These are phyloP conservation scores for Tokudaia tokunoshimensis DNA, from an alignment of 2,797 vertebrate genomes.

Conservation along the genomic window DNA sequence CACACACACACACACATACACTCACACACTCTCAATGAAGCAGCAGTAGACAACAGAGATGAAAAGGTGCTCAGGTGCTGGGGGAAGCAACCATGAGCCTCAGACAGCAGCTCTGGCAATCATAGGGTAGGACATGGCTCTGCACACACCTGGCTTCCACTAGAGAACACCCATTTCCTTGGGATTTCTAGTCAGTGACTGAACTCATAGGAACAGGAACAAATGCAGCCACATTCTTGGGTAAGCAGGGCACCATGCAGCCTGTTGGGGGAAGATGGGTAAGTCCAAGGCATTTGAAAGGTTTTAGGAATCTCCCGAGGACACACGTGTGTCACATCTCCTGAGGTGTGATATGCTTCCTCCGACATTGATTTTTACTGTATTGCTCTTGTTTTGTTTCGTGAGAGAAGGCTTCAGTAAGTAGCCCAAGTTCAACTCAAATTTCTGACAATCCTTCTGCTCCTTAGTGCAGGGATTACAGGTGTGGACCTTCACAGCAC, in stretches of 20 bases:
- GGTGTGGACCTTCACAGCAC: neutral
- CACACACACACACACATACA: neutral
- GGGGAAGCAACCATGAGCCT: neutral
- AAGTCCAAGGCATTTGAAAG: neutral
- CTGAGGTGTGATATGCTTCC: too few relatives aligned
- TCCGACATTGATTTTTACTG: too few relatives aligned
- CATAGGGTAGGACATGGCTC: too few relatives aligned
- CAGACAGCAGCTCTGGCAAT: neutral
- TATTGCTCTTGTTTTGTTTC: neutral
- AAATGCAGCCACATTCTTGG: neutral
- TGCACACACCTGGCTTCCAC: neutral
- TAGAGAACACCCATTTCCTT: neutral
- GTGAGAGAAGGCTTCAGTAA: neutral
- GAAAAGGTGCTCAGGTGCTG: neutral
- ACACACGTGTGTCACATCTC: neutral
- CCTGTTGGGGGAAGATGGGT: neutral
- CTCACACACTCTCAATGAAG: neutral
- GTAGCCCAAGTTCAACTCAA: neutral
- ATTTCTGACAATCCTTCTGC: neutral
- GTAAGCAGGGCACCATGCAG: neutral
- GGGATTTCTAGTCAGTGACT: neutral
- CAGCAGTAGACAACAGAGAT: neutral
- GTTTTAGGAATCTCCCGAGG: neutral
- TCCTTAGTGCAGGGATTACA: neutral
- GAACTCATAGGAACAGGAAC: neutral